Conservation (phyloP, 2,888 invertebrate genomes). For the Sinopyrophorus schimmeli region DNA sequence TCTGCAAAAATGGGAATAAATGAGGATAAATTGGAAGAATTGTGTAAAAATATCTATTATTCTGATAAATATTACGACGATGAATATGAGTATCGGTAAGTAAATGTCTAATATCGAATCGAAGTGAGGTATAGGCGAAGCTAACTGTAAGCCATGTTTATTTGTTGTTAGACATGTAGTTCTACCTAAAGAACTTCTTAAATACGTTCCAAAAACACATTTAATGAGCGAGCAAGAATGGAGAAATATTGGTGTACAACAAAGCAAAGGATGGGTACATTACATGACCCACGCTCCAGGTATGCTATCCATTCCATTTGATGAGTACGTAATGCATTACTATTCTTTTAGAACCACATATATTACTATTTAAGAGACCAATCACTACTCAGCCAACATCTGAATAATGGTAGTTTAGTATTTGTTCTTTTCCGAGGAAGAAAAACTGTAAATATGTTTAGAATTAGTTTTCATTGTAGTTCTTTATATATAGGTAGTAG, state of each 20-base stretch:
- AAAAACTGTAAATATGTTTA: slow-evolving; percentile 18
- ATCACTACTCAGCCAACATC: slow-evolving; percentile 61
- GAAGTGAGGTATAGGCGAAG: neutral
- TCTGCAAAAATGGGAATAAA: slow-evolving; percentile 38
- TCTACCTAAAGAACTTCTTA: slow-evolving; percentile 88
- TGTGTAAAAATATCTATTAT: slow-evolving; percentile 80
- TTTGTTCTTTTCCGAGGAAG: neutral
- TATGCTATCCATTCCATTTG: slow-evolving; percentile 55
- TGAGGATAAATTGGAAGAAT: slow-evolving; percentile 44
- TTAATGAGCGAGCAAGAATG: slow-evolving; percentile 94
- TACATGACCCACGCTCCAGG: slow-evolving; percentile 96
- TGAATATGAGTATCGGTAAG: slow-evolving; percentile 88
- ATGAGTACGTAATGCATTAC: slow-evolving; percentile 22
- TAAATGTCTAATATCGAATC: slow-evolving; percentile 18
- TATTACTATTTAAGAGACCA: slow-evolving; percentile 80
- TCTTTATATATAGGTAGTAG: too few relatives aligned
- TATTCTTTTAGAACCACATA: slow-evolving; percentile 79
- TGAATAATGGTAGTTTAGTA: slow-evolving; percentile 3
- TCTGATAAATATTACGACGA: slow-evolving; percentile 94
- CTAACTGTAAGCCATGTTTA: neutral
- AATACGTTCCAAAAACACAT: slow-evolving; percentile 88
- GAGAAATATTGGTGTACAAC: slow-evolving; percentile 93
- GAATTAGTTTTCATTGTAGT: neutral
- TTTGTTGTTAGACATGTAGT: slow-evolving; percentile 99
- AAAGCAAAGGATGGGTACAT: slow-evolving; percentile 96